Evolutionary conservation across 2,888 invertebrate genomes (phyloP), one percentile per base, ranked within the genome.

Genomic region (Nasonovia ribisnigri): DNA sequence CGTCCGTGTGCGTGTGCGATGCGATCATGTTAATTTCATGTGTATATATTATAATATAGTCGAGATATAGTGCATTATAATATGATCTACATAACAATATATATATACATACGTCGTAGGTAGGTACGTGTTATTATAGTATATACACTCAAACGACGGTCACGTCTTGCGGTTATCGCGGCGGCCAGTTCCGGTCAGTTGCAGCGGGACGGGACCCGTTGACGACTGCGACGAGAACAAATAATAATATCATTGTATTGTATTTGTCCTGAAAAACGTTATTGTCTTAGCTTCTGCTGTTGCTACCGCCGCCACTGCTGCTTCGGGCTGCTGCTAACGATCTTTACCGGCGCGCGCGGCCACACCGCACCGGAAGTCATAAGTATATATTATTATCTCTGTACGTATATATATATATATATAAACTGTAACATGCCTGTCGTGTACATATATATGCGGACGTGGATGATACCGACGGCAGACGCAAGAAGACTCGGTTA

Each of bases 151-250:
- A 48, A 48, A 92, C 92, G 67, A 48, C 43, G 86, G 90, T 93
- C 93, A 93, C 93, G 93, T 93, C 93, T 90, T 93, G 93, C 90
- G 93, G 93, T 93, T 57, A 90, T 60, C 93, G 93, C 89, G 93
- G 93, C 92, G 43, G 20, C 67, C 92, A 90, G 93, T 93, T 93
- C 93, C 93, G 93, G 93, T 93, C 93, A 93, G 90, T 90, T 86
- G 93, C 90, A 48, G 24, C 77, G 1, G 29, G n/a, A 84, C 57
- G 51, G 86, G 8, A 42, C 86, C 77, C 42, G 91, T 29, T 26
- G 54, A 46, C 54, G 77, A 29, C 54, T 20, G 20, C 51, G 91
- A 43, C 84, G 84, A 87, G 92, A 92, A 93, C 84, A 90, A 89
- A 93, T 42, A 36, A 88, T 86, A 86, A 29, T 86, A 86, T 86